These are phyloP conservation scores for Crambe crambe DNA, from an alignment of 37 sponge, comb jelly and placozoan species.

Conservation along the genomic window DNA sequence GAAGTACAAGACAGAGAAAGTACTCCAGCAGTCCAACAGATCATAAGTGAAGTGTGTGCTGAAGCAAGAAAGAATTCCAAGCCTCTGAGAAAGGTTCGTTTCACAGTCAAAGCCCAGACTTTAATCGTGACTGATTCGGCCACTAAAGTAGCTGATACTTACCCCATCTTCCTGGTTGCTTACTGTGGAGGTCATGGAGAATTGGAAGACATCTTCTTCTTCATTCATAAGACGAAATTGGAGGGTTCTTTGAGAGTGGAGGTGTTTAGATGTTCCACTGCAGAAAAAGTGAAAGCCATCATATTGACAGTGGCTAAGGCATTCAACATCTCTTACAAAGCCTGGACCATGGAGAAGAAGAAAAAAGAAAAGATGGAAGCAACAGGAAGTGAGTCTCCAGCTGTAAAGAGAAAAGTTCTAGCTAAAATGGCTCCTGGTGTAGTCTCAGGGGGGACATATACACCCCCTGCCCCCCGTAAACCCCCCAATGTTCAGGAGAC, in stretches of 20 bases:
- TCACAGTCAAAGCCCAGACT: constrained; percentile 49
- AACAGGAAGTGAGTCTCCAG: constrained; percentile 36
- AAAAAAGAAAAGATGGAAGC: constrained; percentile 10
- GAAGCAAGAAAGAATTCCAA: constrained; percentile 14
- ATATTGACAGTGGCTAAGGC: constrained; percentile 72
- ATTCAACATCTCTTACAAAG: constrained; percentile 86
- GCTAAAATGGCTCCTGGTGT: constrained; percentile 34
- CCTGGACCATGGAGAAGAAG: constrained; percentile 63
- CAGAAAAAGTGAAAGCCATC: constrained; percentile 56
- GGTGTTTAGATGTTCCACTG: constrained; percentile 44
- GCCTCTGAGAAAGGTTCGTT: constrained; percentile 28
- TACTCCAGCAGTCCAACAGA: constrained; percentile 40
- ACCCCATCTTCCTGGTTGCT: constrained; percentile 70
- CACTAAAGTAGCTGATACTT: constrained; percentile 31
- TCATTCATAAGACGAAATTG: constrained; percentile 63
- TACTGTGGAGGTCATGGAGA: constrained; percentile 65
- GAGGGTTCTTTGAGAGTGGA: constrained; percentile 43
- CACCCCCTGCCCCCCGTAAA: constrained; percentile 49
- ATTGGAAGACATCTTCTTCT: constrained; percentile 54
- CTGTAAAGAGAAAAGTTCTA: constrained; percentile 7
- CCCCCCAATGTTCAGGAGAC: not conserved
- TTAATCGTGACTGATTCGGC: constrained; percentile 54
- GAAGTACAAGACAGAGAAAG: constrained; percentile 33
- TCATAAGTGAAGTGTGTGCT: constrained; percentile 22
- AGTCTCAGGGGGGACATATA: constrained; percentile 25